These are phyloP conservation scores for Alces alces DNA, from an alignment of 2,113 vertebrate species.

Conservation along the genomic window DNA sequence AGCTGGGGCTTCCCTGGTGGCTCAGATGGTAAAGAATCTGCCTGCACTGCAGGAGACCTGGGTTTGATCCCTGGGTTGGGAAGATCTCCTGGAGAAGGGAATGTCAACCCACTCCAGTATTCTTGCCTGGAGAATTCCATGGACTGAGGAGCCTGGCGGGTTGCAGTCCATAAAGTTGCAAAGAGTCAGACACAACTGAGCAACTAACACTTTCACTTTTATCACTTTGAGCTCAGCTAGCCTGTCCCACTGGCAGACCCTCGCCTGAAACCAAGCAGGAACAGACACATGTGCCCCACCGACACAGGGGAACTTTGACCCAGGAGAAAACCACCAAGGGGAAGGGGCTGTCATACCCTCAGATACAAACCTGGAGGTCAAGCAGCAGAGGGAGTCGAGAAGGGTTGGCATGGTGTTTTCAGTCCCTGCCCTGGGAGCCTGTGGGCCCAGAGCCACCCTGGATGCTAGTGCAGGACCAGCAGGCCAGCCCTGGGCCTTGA, in stretches of 20 bases:
- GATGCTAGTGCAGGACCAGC: rapidly evolving
- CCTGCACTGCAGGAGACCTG: neutral
- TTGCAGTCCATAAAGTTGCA: neutral
- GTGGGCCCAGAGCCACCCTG: neutral
- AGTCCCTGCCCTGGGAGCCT: neutral
- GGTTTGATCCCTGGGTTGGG: neutral
- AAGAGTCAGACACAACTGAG: neutral
- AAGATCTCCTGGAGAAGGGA: neutral
- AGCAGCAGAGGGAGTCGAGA: neutral
- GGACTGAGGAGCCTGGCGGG: neutral
- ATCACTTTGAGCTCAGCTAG: neutral
- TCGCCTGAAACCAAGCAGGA: rapidly evolving
- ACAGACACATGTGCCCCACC: neutral
- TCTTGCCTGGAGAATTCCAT: neutral
- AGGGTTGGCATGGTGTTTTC: rapidly evolving
- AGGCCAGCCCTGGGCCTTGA: neutral
- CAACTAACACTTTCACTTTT: neutral
- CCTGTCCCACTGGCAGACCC: neutral
- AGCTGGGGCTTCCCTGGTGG: neutral
- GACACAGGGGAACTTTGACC: rapidly evolving
- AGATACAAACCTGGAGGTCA: rapidly evolving
- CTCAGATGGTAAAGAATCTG: neutral
- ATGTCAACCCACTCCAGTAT: neutral
- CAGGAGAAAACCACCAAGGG: neutral
- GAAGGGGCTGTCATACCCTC: neutral